Base-by-base conservation (phyloP, 2,797 vertebrate species). In the Morus bassanus region DNA sequence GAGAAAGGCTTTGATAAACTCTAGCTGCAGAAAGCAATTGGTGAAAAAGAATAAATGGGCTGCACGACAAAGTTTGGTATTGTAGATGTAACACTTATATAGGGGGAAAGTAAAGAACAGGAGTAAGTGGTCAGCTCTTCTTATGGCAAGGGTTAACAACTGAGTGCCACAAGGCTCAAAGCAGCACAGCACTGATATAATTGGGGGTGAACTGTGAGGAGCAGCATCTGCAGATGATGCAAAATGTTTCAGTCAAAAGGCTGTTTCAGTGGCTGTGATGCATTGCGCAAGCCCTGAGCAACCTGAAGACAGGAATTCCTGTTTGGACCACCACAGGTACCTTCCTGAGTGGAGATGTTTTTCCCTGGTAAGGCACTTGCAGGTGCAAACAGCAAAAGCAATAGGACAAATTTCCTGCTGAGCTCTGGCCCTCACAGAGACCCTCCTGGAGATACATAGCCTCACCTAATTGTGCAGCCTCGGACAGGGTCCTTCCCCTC, bases 1-100 rank as follows among this genome's bases (percentile, higher is more conserved):
- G 67, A 87, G 56, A 85, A 92, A 68, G 30, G 43, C 88, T 95
- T 82, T 37, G 56, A 87, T 91, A 85, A 94, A 64, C 31, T 85
- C 50, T 64, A 91, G 73, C 60, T 82, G 61, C 64, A 87, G 84
- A 63, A 94, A 76, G 63, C 25, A 67, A 33, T 6, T 46, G 27
- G 37, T 50, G 86, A 80, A 90, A 94, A 95, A 86, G 80, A 82
- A 56, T 17, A 85, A 57, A 82, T 17, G 41, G 64, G 56, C 27
- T 64, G 28, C 1, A 31, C 65, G 41, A 82, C 15, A 46, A 79
- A 54, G 74, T 39, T 51, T 72, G 31, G 46, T 57, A 30, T 14
- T 75, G 50, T 17, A 51, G 50, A 64, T n/a, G 15, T 6, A 65
- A 70, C 23, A 67, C 45, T 51, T 72, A 30, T 2, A 6, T 8